These are phyloP conservation scores for Pogonomyrmex californicus DNA, from an alignment of 1,140 invertebrate genomes.

Conservation along the genomic window DNA sequence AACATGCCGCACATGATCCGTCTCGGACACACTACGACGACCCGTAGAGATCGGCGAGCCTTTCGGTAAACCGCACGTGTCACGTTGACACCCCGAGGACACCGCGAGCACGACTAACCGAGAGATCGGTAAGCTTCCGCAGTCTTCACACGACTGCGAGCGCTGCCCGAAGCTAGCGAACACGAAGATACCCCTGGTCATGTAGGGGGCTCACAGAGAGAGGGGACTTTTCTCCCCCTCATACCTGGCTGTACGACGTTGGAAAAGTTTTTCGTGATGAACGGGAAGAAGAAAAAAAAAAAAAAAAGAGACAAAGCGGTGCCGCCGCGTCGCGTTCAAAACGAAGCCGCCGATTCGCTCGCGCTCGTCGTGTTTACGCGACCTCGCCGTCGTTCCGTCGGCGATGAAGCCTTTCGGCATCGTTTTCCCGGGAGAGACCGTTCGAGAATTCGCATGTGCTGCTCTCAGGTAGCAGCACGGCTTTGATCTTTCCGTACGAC, in stretches of 20 bases:
- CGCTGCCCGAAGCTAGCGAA: not conserved
- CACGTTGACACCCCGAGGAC: not conserved
- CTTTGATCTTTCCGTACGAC: too few species aligned
- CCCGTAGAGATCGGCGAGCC: too few species aligned
- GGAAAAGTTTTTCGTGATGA: not conserved
- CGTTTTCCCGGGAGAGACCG: not conserved
- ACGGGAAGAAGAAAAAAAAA: not conserved
- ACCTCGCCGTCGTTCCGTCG: not conserved
- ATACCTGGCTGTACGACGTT: not conserved
- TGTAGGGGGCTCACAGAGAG: not conserved
- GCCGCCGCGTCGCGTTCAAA: not conserved
- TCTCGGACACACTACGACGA: not conserved
- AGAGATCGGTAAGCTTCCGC: not conserved
- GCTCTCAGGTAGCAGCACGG: too few species aligned
- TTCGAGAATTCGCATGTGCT: not conserved
- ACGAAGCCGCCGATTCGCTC: not conserved
- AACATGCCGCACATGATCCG: conserved; percentile 33
- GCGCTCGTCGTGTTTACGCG: not conserved
- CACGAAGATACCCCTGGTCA: not conserved
- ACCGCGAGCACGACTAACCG: not conserved
- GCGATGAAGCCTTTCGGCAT: not conserved
- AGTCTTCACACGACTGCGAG: not conserved
- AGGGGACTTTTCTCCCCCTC: not conserved
- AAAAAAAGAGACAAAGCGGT: not conserved
- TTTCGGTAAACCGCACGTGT: not conserved